Evolutionary conservation across 1,140 invertebrate species (phyloP).

Genomic region (Aphaenogaster floridana): DNA sequence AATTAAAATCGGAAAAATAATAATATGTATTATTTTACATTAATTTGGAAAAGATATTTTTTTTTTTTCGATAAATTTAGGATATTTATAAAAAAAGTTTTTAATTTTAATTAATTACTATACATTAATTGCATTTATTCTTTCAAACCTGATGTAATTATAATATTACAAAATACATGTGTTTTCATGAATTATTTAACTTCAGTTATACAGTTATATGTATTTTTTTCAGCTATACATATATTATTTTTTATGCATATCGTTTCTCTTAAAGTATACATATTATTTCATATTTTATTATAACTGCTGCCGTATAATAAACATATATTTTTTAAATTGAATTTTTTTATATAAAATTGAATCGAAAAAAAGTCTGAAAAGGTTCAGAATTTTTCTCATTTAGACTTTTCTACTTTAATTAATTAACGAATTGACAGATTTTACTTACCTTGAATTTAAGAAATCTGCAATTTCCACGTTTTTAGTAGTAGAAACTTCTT

Average conservation of each 20-base stretch:
- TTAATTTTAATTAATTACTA: neutral
- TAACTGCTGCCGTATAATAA: too few relatives aligned
- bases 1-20: neutral
- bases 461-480: neutral
- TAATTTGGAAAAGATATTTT: too few relatives aligned
- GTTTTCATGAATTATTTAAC: neutral
- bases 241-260: too few relatives aligned
- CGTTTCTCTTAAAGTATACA: too few relatives aligned
- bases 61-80: too few relatives aligned
- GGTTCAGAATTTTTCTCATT: neutral
- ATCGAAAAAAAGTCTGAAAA: neutral
- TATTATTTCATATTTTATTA: too few relatives aligned
- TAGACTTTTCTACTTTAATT: neutral
- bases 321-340: neutral
- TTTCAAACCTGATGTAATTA: neutral
- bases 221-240: too few relatives aligned
- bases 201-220: too few relatives aligned
- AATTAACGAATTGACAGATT: neutral
- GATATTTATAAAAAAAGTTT: too few relatives aligned
- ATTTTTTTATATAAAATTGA: neutral
- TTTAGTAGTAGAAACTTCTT: slow-evolving; percentile 22
- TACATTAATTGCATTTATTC: neutral
- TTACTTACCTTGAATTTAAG: slow-evolving; percentile 15
- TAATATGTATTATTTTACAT: too few relatives aligned
- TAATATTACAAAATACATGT: neutral